Conservation (phyloP, 2,797 vertebrate species). For the Dallia pectoralis region DNA sequence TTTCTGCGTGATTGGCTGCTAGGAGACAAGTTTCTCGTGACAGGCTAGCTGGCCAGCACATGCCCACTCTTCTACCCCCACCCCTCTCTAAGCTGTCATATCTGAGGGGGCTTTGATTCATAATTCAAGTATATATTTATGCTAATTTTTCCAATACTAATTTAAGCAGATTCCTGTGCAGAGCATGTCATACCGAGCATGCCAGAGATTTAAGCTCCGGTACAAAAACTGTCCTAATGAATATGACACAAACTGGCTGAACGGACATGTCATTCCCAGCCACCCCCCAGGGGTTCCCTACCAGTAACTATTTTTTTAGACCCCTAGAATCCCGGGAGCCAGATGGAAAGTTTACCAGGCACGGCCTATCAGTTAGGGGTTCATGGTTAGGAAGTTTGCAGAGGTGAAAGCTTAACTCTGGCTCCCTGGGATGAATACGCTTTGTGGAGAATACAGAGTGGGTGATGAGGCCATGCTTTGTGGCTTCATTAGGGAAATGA, state of each 20-base stretch:
- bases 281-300: not conserved
- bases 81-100: slow-evolving; percentile 19
- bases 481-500: slow-evolving; percentile 42
- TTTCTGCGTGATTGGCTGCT: not conserved
- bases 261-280: not conserved
- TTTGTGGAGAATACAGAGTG: not conserved
- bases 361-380: not conserved
- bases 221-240: not conserved
- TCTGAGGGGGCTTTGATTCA: slow-evolving; percentile 35
- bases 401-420: not conserved
- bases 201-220: not conserved
- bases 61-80: too few species aligned
- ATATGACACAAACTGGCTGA: not conserved
- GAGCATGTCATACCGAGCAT: not conserved
- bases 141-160: slow-evolving; percentile 43
- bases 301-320: not conserved
- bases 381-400: not conserved
- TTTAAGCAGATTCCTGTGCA: slow-evolving; percentile 28
- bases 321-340: not conserved
- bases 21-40: not conserved
- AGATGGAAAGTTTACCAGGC: not conserved
- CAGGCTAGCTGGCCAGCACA: not conserved
- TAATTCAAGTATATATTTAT: slow-evolving; percentile 43
- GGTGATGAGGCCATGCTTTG: slow-evolving; percentile 22
- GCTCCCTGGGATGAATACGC: slow-evolving; percentile 2